phyloP scores from a whole-genome alignment of 2,113 vertebrate genomes.

The Boleophthalmus pectinirostris region DNA sequence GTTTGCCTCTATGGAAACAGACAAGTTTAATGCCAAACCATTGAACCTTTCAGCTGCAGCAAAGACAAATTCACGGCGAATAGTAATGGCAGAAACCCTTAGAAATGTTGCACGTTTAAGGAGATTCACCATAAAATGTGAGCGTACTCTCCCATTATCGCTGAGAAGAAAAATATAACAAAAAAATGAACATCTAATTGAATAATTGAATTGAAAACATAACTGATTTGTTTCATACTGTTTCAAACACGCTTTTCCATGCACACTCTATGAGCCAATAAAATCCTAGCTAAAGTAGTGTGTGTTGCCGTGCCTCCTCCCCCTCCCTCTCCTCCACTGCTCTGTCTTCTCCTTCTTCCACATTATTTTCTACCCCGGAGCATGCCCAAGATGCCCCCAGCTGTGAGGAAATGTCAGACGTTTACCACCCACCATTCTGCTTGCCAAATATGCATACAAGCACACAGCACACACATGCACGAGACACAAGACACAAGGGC shows the following conservation, averaged over 20 bases:
- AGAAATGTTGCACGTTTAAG: no score
- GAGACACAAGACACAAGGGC: slow-evolving; percentile 24
- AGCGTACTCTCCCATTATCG: background rate
- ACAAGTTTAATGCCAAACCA: no score
- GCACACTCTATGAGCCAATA: background rate
- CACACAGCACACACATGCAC: slow-evolving; percentile 24
- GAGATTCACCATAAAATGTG: no score
- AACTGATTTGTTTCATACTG: background rate
- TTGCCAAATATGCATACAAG: slow-evolving; percentile 54
- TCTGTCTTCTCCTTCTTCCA: slow-evolving; percentile 39
- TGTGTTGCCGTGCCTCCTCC: slow-evolving; percentile 5
- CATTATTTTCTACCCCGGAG: slow-evolving; percentile 69
- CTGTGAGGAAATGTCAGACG: slow-evolving; percentile 74
- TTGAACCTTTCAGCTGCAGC: no score
- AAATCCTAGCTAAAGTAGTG: background rate
- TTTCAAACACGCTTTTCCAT: background rate
- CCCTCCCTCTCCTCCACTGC: slow-evolving; percentile 28
- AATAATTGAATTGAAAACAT: background rate
- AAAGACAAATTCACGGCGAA: no score
- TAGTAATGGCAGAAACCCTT: no score
- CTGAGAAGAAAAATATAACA: background rate
- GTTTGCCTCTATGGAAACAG: no score
- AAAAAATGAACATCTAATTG: background rate
- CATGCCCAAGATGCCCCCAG: slow-evolving; percentile 67
- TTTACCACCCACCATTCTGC: slow-evolving; percentile 63